Conservation (phyloP, 2,888 invertebrate genomes). For the Andrena bucephala region DNA sequence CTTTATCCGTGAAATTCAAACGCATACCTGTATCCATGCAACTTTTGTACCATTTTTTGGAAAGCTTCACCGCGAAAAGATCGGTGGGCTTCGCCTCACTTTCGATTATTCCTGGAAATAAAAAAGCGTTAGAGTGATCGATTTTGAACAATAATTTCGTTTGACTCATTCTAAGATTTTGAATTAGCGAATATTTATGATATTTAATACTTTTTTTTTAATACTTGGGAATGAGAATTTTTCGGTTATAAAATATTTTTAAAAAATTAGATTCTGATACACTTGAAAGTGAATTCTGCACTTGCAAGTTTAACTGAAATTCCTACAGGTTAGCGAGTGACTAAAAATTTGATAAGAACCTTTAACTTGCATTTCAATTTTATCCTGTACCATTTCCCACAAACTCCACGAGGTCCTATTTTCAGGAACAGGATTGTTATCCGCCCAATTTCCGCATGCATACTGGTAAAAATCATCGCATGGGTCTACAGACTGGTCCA, state of each 20-base stretch:
- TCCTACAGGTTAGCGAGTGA: not conserved
- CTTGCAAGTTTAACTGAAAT: not conserved
- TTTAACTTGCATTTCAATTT: constrained; percentile 32
- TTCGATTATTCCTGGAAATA: constrained; percentile 7
- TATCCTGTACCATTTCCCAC: constrained; percentile 23
- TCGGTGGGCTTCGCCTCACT: constrained; percentile 48
- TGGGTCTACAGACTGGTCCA: constrained; percentile 70
- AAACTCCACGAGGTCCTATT: constrained; percentile 59
- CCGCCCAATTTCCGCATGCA: constrained; percentile 68
- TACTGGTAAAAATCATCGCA: constrained; percentile 74
- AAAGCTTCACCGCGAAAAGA: constrained; percentile 69
- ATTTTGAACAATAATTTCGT: not conserved
- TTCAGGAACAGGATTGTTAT: constrained; percentile 58
- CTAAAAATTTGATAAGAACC: not conserved
- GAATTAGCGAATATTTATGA: too few relatives aligned
- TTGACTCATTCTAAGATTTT: not conserved
- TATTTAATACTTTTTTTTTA: not conserved
- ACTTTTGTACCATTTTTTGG: constrained; percentile 74
- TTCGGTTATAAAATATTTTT: not conserved
- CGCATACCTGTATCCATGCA: constrained; percentile 72
- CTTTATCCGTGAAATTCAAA: not conserved
- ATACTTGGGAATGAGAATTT: not conserved
- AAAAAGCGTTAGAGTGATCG: not conserved
- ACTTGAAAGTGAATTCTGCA: not conserved
- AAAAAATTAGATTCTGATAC: not conserved